Evolutionary conservation across 2,888 invertebrate species (phyloP).

Genomic region (Argynnis bischoffii): DNA sequence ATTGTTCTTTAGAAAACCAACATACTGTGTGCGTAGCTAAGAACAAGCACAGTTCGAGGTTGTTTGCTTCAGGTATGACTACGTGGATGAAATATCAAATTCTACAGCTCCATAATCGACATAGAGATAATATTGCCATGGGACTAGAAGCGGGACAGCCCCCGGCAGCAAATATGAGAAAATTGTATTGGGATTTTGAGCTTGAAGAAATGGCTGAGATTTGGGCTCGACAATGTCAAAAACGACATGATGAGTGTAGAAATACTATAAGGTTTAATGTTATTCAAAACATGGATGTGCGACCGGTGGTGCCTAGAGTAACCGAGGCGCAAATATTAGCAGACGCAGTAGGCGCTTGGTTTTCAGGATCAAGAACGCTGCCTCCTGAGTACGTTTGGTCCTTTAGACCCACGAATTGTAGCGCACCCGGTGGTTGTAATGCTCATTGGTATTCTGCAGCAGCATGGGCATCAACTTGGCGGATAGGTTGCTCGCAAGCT

Average conservation of each 20-base stretch:
- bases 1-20: constrained; percentile 70
- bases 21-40: constrained; percentile 69
- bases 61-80: constrained; percentile 73
- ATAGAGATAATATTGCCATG: constrained; percentile 74
- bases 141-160: constrained; percentile 76
- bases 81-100: constrained; percentile 75
- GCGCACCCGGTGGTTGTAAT: constrained; percentile 70
- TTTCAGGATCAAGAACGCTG: constrained; percentile 68
- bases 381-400: constrained; percentile 68
- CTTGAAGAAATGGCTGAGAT: constrained; percentile 72
- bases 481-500: constrained; percentile 72
- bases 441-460: constrained; percentile 73
- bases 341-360: constrained; percentile 74
- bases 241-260: constrained; percentile 76
- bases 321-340: constrained; percentile 73
- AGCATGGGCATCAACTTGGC: constrained; percentile 76
- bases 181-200: constrained; percentile 79
- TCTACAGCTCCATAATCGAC: constrained; percentile 69
- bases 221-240: constrained; percentile 78
- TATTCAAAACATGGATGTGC: constrained; percentile 74
- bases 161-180: constrained; percentile 75
- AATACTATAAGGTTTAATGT: constrained; percentile 73
- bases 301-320: constrained; percentile 63
- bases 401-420: constrained; percentile 66
- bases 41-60: constrained; percentile 61